Conservation (phyloP, 1,140 invertebrate genomes). For the Saxidomus purpurata region DNA sequence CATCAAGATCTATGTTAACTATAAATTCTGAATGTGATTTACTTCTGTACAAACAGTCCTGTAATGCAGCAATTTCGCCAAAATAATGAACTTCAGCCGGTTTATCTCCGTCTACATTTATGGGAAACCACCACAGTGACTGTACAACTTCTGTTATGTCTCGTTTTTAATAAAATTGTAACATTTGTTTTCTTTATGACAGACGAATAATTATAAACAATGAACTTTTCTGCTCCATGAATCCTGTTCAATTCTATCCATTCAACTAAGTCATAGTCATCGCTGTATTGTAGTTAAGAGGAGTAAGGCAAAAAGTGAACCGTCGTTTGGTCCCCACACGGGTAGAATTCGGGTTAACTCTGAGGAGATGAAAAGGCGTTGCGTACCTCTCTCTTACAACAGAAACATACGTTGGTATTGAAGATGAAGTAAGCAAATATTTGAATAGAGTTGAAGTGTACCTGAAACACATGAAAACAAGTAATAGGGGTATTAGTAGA, state of each 20-base stretch:
- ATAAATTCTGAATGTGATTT: slow-evolving; percentile 46
- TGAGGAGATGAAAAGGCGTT: too few species aligned
- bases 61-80: slow-evolving; percentile 63
- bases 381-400: slow-evolving; percentile 47
- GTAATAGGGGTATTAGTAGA: too few species aligned
- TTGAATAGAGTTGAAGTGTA: slow-evolving; percentile 52
- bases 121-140: slow-evolving; percentile 94
- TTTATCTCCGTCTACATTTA: slow-evolving; percentile 85
- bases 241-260: slow-evolving; percentile 96
- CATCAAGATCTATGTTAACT: slow-evolving; percentile 61
- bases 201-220: slow-evolving; percentile 96
- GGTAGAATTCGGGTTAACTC: too few species aligned
- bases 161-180: slow-evolving; percentile 90
- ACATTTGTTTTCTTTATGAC: slow-evolving; percentile 90
- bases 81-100: slow-evolving; percentile 56
- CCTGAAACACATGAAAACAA: slow-evolving; percentile 56
- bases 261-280: slow-evolving; percentile 93
- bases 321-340: too few species aligned
- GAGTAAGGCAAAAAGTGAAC: slow-evolving; percentile 96
- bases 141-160: slow-evolving; percentile 92
- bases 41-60: slow-evolving; percentile 66
- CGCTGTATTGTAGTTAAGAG: slow-evolving; percentile 96
- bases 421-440: slow-evolving; percentile 34
- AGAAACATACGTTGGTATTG: slow-evolving; percentile 70
- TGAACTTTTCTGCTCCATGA: slow-evolving; percentile 94